Conservation (phyloP, 2,888 invertebrate species). For the Yponomeuta plumbellus region DNA sequence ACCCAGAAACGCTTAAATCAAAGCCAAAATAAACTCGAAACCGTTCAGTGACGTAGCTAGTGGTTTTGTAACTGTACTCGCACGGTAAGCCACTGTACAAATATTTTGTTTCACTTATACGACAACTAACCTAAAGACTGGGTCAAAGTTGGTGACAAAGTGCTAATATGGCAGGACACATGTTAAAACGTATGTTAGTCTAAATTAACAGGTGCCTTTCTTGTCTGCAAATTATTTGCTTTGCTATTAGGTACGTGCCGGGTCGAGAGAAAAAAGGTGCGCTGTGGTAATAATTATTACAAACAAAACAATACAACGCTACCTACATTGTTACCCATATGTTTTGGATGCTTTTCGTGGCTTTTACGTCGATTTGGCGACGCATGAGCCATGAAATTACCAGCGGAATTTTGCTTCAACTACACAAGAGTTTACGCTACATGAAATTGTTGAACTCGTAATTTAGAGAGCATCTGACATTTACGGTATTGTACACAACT, state of each 20-base stretch:
- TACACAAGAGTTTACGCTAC: not conserved
- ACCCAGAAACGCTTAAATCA: constrained; percentile 59
- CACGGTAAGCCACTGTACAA: not conserved
- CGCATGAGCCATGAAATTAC: no score
- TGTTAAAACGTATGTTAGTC: constrained; percentile 5
- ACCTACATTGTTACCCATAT: no score
- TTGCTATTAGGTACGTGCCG: constrained; percentile 25
- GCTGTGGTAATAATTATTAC: no score
- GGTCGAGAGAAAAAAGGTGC: not conserved
- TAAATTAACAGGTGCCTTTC: constrained; percentile 20
- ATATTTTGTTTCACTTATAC: not conserved
- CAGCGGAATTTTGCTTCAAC: not conserved
- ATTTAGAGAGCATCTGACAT: constrained; percentile 56
- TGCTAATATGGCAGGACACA: constrained; percentile 10
- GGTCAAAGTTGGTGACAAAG: constrained; percentile 16
- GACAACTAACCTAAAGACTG: not conserved
- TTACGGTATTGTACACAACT: constrained; percentile 32
- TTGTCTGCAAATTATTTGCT: constrained; percentile 46
- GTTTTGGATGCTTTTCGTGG: no score
- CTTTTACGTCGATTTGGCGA: no score
- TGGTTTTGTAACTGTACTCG: constrained; percentile 46
- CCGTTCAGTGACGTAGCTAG: constrained; percentile 43
- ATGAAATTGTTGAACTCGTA: constrained; percentile 59
- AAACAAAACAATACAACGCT: no score
- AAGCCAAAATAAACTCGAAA: constrained; percentile 66